Conservation (phyloP, 2,113 vertebrate species). For the Trogon surrucura region DNA sequence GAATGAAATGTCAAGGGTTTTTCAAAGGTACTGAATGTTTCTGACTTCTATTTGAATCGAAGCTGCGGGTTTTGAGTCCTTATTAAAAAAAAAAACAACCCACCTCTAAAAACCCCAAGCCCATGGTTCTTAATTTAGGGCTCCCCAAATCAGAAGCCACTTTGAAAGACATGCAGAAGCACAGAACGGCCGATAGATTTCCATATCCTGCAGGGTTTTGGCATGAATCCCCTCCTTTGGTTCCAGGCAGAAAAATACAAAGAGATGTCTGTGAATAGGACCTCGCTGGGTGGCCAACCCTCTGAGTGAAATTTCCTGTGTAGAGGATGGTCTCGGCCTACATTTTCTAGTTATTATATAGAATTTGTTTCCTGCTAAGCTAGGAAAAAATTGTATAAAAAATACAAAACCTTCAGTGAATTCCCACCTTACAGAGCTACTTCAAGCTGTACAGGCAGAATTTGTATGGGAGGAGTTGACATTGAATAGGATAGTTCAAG, state of each 20-base stretch:
- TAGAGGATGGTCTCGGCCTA: constrained; percentile 66
- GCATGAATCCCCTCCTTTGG: constrained; percentile 69
- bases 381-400: constrained; percentile 32
- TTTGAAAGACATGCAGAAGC: constrained; percentile 61
- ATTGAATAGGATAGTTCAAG: constrained; percentile 19
- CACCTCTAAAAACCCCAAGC: neutral
- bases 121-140: constrained; percentile 61
- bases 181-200: constrained; percentile 59
- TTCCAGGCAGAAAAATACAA: constrained; percentile 70
- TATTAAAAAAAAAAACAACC: neutral
- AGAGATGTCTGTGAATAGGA: constrained; percentile 64
- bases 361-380: constrained; percentile 67
- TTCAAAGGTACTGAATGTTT: constrained; percentile 34
- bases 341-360: constrained; percentile 65
- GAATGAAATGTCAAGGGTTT: constrained; percentile 28
- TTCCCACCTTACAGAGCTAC: constrained; percentile 35
- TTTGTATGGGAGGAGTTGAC: constrained; percentile 9
- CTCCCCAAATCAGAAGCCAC: constrained; percentile 64
- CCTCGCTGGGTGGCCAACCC: constrained; percentile 59
- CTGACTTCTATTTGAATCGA: constrained; percentile 23
- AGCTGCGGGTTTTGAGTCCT: constrained; percentile 40
- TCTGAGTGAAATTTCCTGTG: constrained; percentile 65
- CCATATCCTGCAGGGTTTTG: constrained; percentile 68
- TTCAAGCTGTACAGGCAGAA: constrained; percentile 38
- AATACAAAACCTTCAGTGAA: constrained; percentile 49